Percentiles rank a stretch among this genome's conserved stretches.
These are phyloP conservation scores for Spisula subtruncata DNA, from an alignment of 2,888 invertebrate species.

Conservation along the genomic window DNA sequence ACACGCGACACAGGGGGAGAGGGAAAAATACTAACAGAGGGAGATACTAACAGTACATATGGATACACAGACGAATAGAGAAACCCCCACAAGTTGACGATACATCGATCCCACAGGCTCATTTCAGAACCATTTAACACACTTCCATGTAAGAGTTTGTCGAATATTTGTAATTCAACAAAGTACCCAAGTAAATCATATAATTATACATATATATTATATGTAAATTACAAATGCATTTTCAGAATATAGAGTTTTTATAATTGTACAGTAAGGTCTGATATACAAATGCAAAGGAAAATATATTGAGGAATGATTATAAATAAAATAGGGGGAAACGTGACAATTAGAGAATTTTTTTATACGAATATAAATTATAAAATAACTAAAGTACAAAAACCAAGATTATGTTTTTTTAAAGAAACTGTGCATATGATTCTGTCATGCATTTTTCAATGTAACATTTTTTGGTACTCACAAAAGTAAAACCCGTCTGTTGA, in stretches of 20 bases:
- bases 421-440: constrained; percentile 41
- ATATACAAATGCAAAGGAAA: not conserved
- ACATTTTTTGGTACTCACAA: constrained; percentile 68
- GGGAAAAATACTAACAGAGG: no score
- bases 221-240: not conserved
- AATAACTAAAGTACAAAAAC: constrained; percentile 24
- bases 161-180: not conserved
- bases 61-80: not conserved
- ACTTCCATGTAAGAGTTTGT: not conserved
- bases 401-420: constrained; percentile 24
- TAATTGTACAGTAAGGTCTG: not conserved
- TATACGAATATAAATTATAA: not conserved
- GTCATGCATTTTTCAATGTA: constrained; percentile 40
- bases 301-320: not conserved
- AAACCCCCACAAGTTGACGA: not conserved
- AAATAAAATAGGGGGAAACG: constrained; percentile 6
- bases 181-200: not conserved
- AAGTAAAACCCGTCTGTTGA: constrained; percentile 63
- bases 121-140: not conserved
- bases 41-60: not conserved
- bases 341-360: not conserved
- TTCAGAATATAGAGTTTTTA: not conserved
- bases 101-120: no score
- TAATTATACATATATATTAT: not conserved
- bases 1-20: no score